These are phyloP conservation scores for Archips xylosteana DNA, from an alignment of 2,888 invertebrate species.

Conservation along the genomic window DNA sequence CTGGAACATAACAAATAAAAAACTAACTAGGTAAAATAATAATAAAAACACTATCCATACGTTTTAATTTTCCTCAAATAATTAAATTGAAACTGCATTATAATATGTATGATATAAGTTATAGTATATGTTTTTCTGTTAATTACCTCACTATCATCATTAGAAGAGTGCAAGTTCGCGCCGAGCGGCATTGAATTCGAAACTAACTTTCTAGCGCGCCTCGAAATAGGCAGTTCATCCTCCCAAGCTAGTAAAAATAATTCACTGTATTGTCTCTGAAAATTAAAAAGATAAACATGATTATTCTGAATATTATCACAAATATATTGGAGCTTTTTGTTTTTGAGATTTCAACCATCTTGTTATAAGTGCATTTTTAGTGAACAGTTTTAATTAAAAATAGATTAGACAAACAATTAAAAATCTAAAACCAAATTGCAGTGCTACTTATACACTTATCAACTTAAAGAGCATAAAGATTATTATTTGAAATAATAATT, in stretches of 20 bases:
- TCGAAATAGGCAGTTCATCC: slow-evolving; percentile 90
- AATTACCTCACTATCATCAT: slow-evolving; percentile 91
- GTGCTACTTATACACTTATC: too few species aligned
- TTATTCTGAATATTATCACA: not conserved
- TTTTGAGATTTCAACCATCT: too few species aligned
- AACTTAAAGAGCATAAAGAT: too few species aligned
- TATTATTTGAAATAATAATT: too few species aligned
- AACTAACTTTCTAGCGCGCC: slow-evolving; percentile 87
- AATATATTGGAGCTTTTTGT: not conserved
- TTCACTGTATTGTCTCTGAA: slow-evolving; percentile 94
- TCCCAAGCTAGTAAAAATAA: slow-evolving; percentile 96
- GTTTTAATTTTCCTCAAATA: slow-evolving; percentile 25
- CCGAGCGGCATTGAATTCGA: slow-evolving; percentile 85
- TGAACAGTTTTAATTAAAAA: too few species aligned
- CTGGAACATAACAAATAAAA: slow-evolving; percentile 75
- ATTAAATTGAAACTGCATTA: too few species aligned
- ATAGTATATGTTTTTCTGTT: not conserved
- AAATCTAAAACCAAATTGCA: too few species aligned
- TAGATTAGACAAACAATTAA: too few species aligned
- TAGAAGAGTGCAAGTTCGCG: slow-evolving; percentile 87
- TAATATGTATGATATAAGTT: too few species aligned
- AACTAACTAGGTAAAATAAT: not conserved
- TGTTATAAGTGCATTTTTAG: too few species aligned
- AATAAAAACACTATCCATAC: not conserved
- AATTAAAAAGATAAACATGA: slow-evolving; percentile 47